These are phyloP conservation scores for Hippolais icterina DNA, from an alignment of 2,113 vertebrate species.

Conservation along the genomic window DNA sequence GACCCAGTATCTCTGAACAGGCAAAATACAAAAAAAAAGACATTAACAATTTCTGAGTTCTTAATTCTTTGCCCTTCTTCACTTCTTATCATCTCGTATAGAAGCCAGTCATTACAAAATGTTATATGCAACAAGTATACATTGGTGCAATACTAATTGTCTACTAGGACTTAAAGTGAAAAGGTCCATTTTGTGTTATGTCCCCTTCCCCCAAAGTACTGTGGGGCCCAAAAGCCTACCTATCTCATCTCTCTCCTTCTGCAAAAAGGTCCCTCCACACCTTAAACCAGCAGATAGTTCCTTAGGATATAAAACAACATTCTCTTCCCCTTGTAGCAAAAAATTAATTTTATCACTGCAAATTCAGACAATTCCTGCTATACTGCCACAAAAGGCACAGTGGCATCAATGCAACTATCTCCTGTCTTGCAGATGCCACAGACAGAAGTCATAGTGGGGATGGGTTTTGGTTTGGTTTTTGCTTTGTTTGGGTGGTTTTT, in stretches of 20 bases:
- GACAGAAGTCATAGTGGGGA: not conserved
- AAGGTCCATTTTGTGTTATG: not conserved
- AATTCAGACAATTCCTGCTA: not conserved
- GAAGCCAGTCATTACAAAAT: not conserved
- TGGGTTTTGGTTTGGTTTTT: not conserved
- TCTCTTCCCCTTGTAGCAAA: not conserved
- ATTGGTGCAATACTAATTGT: not conserved
- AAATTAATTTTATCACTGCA: not conserved
- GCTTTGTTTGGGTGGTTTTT: not conserved
- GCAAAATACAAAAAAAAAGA: not conserved
- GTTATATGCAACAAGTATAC: not conserved
- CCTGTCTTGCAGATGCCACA: not conserved
- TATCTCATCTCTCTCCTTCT: not conserved
- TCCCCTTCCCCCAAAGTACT: not conserved
- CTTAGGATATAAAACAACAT: not conserved
- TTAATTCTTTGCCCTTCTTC: not conserved
- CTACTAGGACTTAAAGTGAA: not conserved
- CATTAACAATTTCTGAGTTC: not conserved
- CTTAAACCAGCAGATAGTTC: not conserved
- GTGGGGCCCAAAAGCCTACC: not conserved
- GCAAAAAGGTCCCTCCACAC: not conserved
- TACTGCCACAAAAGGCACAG: not conserved
- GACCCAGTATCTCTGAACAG: not conserved
- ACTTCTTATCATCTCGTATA: not conserved
- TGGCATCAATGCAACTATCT: not conserved